Base-by-base conservation (phyloP, 2,797 vertebrate genomes). In the Channa striata region DNA sequence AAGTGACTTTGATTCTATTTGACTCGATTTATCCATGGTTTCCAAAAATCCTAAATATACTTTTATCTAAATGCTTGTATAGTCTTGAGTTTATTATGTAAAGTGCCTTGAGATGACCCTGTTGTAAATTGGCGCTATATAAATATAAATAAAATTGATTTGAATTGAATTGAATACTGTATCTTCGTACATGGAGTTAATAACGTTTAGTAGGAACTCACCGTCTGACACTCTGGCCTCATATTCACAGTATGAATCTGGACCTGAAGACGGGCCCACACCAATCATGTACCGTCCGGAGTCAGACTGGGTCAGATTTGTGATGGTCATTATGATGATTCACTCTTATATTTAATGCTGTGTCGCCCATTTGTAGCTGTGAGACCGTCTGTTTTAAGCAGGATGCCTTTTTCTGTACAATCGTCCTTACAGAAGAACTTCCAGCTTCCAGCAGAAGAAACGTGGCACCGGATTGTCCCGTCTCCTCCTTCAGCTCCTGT, bases 231-330 rank as follows among this genome's bases (percentile, higher is more conserved):
- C 53, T 50, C 13, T 58, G 65, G 42, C 0, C 4, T 68, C 36
- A 68, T 49, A n/a, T n/a, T 67, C 44, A 0, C 0, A 0, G 23
- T 2, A 48, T 6, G 36, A 20, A 5, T 47, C n/a, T 59, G 43
- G 30, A 16, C 6, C 12, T 4, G 1, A 3, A 36, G 58, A 5
- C 5, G 0, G 2, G 8, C 42, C 11, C 9, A 40, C 11, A 42
- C 51, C 75, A 63, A 58, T 68, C 4, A 34, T 11, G 69, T 78
- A 78, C 23, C 4, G 37, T 33, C 63, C 69, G 9, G 63, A n/a
- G 34, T 78, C 75, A 8, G 69, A 51, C 52, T 59, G 39, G 21
- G 1, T 48, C 64, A 78, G 52, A 7, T 39, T 3, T 33, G 9
- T 52, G 64, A 78, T 37, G 37, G 34, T 63, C 52, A 73, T 6